A percentile compares a stretch with the other conserved stretches of the same genome.
Conservation (phyloP, 2,797 vertebrate genomes). For the Morelia viridis region DNA sequence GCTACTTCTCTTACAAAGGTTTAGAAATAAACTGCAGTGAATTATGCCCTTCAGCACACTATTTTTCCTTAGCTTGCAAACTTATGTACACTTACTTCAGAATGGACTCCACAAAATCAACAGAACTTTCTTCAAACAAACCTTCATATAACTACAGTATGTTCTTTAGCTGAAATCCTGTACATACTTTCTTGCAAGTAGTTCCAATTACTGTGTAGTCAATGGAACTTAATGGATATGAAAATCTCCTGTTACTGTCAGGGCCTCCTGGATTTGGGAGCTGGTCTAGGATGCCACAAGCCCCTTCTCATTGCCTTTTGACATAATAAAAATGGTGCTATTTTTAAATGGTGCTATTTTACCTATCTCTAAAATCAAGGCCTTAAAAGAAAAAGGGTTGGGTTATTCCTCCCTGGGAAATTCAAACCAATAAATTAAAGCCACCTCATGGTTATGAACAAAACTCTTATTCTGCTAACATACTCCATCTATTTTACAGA, state of each 20-base stretch:
- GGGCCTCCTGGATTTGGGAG: background rate
- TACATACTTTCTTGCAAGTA: background rate
- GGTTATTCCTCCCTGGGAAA: background rate
- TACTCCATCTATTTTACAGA: background rate
- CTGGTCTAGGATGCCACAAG: background rate
- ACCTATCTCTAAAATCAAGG: background rate
- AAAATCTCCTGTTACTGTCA: background rate
- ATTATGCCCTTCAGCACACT: constrained; percentile 29
- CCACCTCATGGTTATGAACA: background rate
- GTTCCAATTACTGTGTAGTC: background rate
- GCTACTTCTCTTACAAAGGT: constrained; percentile 23
- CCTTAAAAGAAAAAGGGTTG: background rate
- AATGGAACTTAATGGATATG: background rate
- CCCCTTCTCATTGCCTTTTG: background rate
- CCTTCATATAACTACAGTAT: background rate
- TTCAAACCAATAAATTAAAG: background rate
- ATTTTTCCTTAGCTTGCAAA: background rate
- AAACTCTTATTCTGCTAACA: background rate
- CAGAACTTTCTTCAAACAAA: background rate
- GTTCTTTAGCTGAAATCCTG: background rate
- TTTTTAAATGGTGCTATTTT: too few species aligned
- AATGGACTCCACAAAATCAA: background rate
- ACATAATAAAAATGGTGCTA: background rate
- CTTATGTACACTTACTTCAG: background rate
- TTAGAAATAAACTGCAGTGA: background rate